These are phyloP conservation scores for Chaetogeoica ovagalla DNA, from an alignment of 2,888 invertebrate species.

Conservation along the genomic window DNA sequence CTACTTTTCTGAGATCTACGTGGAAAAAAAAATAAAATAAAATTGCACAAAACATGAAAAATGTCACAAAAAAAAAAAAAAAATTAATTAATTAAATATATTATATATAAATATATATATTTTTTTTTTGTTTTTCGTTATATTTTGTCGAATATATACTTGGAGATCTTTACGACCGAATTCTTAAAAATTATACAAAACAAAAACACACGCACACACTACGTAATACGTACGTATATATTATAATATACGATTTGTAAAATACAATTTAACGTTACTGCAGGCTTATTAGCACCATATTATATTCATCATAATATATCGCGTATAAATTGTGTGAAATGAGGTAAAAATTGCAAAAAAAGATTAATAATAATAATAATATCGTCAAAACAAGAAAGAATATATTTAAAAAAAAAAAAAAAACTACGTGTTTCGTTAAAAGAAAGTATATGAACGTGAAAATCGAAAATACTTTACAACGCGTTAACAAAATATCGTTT, in stretches of 20 bases:
- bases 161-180: conserved; percentile 41
- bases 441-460: too few species aligned
- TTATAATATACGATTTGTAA: neutral
- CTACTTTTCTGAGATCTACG: conserved; percentile 51
- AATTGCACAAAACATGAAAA: conserved; percentile 43
- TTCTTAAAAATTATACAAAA: neutral
- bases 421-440: too few species aligned
- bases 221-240: too few species aligned
- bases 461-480: too few species aligned
- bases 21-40: conserved; percentile 31
- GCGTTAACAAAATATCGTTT: too few species aligned
- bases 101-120: conserved; percentile 18
- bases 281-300: conserved; percentile 17
- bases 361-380: too few species aligned
- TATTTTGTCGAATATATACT: neutral
- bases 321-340: too few species aligned
- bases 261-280: neutral
- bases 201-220: too few species aligned
- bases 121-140: conserved; percentile 7
- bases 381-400: too few species aligned
- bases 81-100: neutral
- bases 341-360: too few species aligned
- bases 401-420: too few species aligned
- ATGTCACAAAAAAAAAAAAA: neutral
- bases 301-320: neutral